Evolutionary conservation across 2,797 vertebrate species (phyloP), one percentile per base, ranked within the genome.

Genomic region (Nyctalus aviator): DNA sequence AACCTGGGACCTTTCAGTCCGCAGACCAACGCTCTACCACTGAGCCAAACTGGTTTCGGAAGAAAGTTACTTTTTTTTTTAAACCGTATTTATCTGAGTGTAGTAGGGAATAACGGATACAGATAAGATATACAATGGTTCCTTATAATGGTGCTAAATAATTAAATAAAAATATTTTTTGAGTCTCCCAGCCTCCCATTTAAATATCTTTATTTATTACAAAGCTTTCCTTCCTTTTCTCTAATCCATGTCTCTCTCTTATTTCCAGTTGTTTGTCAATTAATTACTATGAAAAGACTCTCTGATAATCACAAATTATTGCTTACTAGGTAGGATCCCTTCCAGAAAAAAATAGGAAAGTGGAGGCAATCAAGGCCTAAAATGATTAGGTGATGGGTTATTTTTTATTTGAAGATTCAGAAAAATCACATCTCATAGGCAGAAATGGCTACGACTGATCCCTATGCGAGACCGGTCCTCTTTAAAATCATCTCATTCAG

Each of bases 201-300:
- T 88, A 94, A 79, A 66, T 69, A 14, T 30, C 25, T 50, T 66
- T 78, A 85, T 59, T 93, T 92, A 10, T n/a, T 77, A 78, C 23
- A 81, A 23, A 79, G 4, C 7, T 18, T 69, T 94, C 20, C 8
- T 79, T 78, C n/a, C n/a, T 83, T 30, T 94, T 35, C 15, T 4
- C 4, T 73, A 82, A 69, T 72, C 18, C 8, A 25, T 78, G 14
- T 41, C 57, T 92, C 11, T 91, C 8, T 92, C 27, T 82, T 81
- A 8, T 59, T 90, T 90, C 21, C 30, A 88, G 18, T 20, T 75
- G 23, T 9, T 46, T 83, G 44, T 77, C 44, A 85, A 82, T 78
- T 83, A 79, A 79, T 73, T 93, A 11, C 18, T 59, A 50, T 35
- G 41, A 88, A 90, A 48, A 8, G 4, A 27, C 5, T 81, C 21